A percentile compares a stretch with the other conserved stretches of the same genome.
phyloP scores from a whole-genome alignment of 2,888 invertebrate genomes.

The Meganola albula region DNA sequence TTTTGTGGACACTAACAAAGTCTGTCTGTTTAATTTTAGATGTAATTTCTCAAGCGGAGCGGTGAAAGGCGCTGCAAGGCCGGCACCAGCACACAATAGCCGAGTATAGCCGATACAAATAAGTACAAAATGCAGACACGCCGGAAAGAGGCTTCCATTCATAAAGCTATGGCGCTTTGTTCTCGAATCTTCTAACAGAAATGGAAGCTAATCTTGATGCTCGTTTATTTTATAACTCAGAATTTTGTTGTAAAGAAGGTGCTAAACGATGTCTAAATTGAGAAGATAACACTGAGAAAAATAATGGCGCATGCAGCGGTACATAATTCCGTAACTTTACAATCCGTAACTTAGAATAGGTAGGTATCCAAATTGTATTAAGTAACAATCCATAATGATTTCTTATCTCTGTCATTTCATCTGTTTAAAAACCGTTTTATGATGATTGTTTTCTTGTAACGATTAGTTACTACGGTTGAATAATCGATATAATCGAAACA shows the following conservation, averaged over 20 bases:
- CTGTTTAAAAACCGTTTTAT: too few relatives aligned
- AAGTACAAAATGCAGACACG: constrained; percentile 33
- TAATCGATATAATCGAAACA: too few relatives aligned
- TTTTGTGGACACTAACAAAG: constrained; percentile 9
- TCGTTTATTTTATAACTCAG: constrained; percentile 17
- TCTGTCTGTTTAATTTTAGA: constrained; percentile 38
- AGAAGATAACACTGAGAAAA: not conserved
- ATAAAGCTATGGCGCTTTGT: constrained; percentile 58
- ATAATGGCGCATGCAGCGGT: too few relatives aligned
- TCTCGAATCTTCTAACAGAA: constrained; percentile 47
- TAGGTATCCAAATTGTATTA: too few relatives aligned
- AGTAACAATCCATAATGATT: too few relatives aligned
- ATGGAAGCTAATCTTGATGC: constrained; percentile 32
- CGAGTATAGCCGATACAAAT: constrained; percentile 45
- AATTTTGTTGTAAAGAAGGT: too few relatives aligned
- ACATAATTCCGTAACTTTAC: too few relatives aligned
- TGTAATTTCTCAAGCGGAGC: constrained; percentile 58
- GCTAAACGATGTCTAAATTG: not conserved
- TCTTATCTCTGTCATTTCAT: too few relatives aligned
- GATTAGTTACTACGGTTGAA: too few relatives aligned
- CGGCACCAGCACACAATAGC: constrained; percentile 48
- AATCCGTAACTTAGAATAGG: too few relatives aligned
- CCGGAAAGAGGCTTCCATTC: constrained; percentile 61
- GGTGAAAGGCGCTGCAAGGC: constrained; percentile 66
- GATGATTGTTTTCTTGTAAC: too few relatives aligned